Conservation (phyloP, 2,797 vertebrate genomes). For the Loriculus beryllinus region DNA sequence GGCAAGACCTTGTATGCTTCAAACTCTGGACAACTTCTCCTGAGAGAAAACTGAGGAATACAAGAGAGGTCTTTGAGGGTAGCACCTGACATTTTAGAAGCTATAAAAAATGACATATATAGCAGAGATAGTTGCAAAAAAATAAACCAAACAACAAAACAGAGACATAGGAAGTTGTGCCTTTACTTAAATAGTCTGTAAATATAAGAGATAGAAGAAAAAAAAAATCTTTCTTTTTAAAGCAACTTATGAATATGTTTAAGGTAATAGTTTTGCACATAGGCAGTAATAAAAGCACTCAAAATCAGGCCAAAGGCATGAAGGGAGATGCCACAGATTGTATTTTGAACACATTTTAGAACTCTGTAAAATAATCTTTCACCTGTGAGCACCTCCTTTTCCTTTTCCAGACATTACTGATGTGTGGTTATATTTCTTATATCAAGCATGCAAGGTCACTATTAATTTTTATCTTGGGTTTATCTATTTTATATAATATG, state of each 20-base stretch:
- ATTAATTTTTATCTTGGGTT: slow-evolving; percentile 58
- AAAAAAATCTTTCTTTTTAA: not conserved
- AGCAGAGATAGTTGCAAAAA: not conserved
- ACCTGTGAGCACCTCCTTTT: slow-evolving; percentile 12
- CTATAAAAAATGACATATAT: slow-evolving; percentile 33
- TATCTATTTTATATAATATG: slow-evolving; percentile 45
- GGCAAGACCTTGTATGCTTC: not conserved
- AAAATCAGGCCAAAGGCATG: not conserved
- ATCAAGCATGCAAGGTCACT: slow-evolving; percentile 35
- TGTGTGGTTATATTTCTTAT: slow-evolving; percentile 39
- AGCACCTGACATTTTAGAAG: slow-evolving; percentile 20
- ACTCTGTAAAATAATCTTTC: slow-evolving; percentile 32
- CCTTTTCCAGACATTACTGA: not conserved
- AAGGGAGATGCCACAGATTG: not conserved
- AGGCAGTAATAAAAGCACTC: not conserved
- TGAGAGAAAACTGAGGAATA: slow-evolving; percentile 25
- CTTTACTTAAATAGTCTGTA: not conserved
- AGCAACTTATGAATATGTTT: not conserved
- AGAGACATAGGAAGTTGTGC: not conserved
- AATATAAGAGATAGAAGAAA: not conserved
- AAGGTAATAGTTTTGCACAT: not conserved
- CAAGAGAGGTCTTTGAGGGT: not conserved
- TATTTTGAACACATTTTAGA: slow-evolving; percentile 38
- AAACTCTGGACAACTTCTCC: slow-evolving; percentile 25
- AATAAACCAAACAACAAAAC: no score